A percentile compares a stretch with the other conserved stretches of the same genome.
Evolutionary conservation across 1,140 invertebrate genomes (phyloP).

Genomic region (Eciton burchellii): DNA sequence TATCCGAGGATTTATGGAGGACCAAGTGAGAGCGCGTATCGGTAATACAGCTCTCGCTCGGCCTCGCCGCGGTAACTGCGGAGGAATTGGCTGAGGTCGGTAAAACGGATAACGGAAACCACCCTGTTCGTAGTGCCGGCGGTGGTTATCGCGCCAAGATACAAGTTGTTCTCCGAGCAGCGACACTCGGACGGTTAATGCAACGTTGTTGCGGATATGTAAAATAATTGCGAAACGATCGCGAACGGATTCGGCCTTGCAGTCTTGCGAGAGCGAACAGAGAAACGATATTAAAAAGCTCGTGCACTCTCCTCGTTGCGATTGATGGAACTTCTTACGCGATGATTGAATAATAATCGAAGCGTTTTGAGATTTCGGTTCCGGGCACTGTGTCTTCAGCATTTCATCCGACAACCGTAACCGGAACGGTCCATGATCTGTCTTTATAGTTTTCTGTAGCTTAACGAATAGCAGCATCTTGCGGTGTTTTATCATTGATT

Average conservation of each 20-base stretch:
- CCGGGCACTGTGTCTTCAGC: not conserved
- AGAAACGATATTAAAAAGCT: not conserved
- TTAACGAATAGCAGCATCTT: conserved; percentile 49
- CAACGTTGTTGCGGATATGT: not conserved
- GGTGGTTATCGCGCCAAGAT: conserved; percentile 22
- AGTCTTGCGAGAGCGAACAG: not conserved
- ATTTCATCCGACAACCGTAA: conserved; percentile 26
- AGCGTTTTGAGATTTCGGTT: not conserved
- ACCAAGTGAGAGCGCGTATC: conserved; percentile 41
- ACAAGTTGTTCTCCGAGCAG: not conserved
- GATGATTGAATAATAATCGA: not conserved
- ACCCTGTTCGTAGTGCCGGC: not conserved
- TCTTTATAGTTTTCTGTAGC: conserved; percentile 55
- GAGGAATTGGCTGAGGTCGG: not conserved
- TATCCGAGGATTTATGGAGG: conserved; percentile 34
- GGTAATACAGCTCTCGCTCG: conserved; percentile 46
- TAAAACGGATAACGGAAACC: conserved; percentile 32
- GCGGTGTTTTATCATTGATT: conserved; percentile 45
- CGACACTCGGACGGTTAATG: conserved; percentile 12
- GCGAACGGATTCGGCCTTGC: not conserved
- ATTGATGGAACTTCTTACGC: not conserved
- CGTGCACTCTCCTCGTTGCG: conserved; percentile 29
- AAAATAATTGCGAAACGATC: not conserved
- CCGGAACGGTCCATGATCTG: conserved; percentile 17
- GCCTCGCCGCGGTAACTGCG: not conserved